These are phyloP conservation scores for Falcunculus frontatus DNA, from an alignment of 2,113 vertebrate genomes.

Conservation along the genomic window DNA sequence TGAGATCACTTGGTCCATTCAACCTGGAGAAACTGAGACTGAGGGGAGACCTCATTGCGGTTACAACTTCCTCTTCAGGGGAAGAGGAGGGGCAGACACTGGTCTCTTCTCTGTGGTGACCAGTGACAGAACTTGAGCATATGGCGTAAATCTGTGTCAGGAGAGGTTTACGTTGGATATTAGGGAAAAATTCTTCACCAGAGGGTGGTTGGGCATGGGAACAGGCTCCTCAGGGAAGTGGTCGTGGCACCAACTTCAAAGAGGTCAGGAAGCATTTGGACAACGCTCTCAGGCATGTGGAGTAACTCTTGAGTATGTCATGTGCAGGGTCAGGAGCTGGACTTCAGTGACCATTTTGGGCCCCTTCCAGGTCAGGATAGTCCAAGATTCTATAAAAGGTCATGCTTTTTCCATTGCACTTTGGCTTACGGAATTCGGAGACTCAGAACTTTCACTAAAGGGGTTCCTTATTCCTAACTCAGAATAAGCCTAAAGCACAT, in stretches of 20 bases:
- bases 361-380: not conserved
- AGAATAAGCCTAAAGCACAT: not conserved
- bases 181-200: not conserved
- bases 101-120: not conserved
- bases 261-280: not conserved
- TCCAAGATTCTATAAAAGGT: not conserved
- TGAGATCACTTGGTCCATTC: not conserved
- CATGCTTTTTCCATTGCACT: not conserved
- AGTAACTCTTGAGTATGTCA: too few relatives aligned
- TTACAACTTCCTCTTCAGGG: fast-evolving
- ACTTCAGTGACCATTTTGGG: fast-evolving
- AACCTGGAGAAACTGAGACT: not conserved
- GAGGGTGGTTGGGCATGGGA: not conserved
- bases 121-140: not conserved
- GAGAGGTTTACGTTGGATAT: not conserved
- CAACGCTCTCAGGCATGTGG: not conserved
- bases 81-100: not conserved
- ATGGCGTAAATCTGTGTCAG: not conserved
- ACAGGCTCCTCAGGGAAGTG: not conserved
- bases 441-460: not conserved
- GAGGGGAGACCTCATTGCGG: not conserved
- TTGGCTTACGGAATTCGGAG: not conserved
- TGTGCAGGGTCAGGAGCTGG: not conserved
- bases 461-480: not conserved
- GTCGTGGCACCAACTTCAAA: too few relatives aligned